These are phyloP conservation scores for Pogonus chalceus DNA, from an alignment of 1,140 invertebrate genomes.

Conservation along the genomic window DNA sequence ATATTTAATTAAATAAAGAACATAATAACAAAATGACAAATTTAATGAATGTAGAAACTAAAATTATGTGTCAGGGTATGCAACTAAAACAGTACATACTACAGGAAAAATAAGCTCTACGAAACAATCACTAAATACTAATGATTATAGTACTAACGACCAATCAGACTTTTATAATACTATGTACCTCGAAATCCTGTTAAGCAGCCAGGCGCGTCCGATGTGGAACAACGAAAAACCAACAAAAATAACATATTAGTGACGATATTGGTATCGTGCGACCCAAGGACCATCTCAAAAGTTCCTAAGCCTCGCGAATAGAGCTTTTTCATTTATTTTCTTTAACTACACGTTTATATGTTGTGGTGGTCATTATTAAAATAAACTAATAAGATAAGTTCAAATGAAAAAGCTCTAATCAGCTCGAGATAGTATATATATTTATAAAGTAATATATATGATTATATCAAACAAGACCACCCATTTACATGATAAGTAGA, in stretches of 20 bases:
- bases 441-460: not conserved
- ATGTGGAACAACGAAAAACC: constrained; percentile 43
- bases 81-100: constrained; percentile 31
- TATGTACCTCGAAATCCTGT: constrained; percentile 66
- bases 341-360: not conserved
- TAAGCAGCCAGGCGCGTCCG: constrained; percentile 39
- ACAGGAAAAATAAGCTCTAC: constrained; percentile 45
- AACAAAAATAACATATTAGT: constrained; percentile 36
- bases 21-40: not conserved
- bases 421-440: no score
- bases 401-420: constrained; percentile 8
- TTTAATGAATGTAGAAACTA: not conserved
- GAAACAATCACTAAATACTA: constrained; percentile 40
- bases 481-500: not conserved
- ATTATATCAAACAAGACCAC: constrained; percentile 3
- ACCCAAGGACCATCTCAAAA: constrained; percentile 95
- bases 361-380: no score
- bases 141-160: constrained; percentile 37
- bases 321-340: constrained; percentile 12
- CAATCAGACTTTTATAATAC: constrained; percentile 30
- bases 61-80: constrained; percentile 2
- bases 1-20: not conserved
- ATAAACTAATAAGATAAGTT: not conserved
- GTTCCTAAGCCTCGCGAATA: constrained; percentile 59
- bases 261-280: constrained; percentile 20